These are phyloP conservation scores for Andricus grossulariae DNA, from an alignment of 1,140 invertebrate genomes.

Conservation along the genomic window DNA sequence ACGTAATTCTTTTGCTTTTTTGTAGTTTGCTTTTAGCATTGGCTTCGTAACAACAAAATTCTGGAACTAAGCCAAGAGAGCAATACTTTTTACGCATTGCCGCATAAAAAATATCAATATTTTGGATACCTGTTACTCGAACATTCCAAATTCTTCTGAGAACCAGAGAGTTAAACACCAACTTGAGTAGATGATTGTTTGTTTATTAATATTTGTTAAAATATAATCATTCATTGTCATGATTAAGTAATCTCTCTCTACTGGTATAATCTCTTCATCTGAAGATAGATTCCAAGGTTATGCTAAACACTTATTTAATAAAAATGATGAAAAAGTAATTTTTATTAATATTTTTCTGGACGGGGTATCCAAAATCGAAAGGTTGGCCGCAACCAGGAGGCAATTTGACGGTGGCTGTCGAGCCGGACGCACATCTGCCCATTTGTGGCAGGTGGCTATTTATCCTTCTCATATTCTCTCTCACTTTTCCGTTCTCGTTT, in stretches of 20 bases:
- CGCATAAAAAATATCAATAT: not conserved
- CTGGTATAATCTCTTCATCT: not conserved
- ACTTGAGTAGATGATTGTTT: too few relatives aligned
- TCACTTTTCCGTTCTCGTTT: constrained; percentile 38
- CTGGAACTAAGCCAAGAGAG: not conserved
- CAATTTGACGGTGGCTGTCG: constrained; percentile 60
- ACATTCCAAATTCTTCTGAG: too few relatives aligned
- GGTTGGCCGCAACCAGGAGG: constrained; percentile 59
- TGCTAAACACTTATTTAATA: constrained; percentile 3
- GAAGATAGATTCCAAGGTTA: not conserved
- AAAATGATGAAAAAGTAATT: constrained; percentile 32
- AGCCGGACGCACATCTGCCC: constrained; percentile 63
- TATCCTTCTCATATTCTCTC: constrained; percentile 53
- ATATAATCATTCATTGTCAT: too few relatives aligned
- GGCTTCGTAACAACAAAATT: not conserved
- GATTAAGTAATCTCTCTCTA: constrained; percentile 20
- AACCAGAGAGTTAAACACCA: too few relatives aligned
- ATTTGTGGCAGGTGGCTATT: constrained; percentile 65
- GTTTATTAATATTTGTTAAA: too few relatives aligned
- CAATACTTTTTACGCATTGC: not conserved
- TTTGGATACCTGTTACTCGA: too few relatives aligned
- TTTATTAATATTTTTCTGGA: not conserved
- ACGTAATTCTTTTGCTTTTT: not conserved
- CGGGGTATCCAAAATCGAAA: constrained; percentile 37
- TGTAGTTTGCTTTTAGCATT: not conserved